A percentile compares a stretch with the other conserved stretches of the same genome.
Conservation (phyloP, 2,888 invertebrate species). For the Epinotia brunnichana region DNA sequence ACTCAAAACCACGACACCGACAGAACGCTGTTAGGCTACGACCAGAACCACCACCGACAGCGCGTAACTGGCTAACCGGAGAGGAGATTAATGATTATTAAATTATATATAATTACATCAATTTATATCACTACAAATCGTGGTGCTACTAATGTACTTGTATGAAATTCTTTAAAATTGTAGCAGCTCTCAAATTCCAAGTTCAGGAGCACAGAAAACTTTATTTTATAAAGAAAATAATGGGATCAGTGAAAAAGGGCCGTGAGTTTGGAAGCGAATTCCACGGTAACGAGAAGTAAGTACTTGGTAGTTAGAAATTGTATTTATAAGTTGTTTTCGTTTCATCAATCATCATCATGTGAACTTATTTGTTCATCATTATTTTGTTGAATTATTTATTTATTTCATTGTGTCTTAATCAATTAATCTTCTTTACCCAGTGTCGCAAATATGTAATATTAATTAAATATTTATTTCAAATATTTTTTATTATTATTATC, state of each 20-base stretch:
- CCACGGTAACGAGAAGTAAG: constrained; percentile 53
- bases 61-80: not conserved
- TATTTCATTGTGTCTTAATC: too few relatives aligned
- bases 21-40: too few relatives aligned
- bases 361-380: not conserved
- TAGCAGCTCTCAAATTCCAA: not conserved
- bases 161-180: constrained; percentile 13
- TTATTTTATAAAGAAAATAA: constrained; percentile 16
- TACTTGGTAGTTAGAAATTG: not conserved
- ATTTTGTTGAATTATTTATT: too few relatives aligned
- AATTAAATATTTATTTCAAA: too few relatives aligned
- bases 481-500: too few relatives aligned
- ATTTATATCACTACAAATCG: not conserved
- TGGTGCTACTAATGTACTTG: not conserved
- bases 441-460: too few relatives aligned
- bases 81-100: too few relatives aligned
- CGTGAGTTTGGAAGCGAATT: constrained; percentile 52
- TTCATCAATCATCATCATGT: not conserved
- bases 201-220: not conserved
- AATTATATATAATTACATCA: too few relatives aligned
- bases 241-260: constrained; percentile 44
- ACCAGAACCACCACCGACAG: not conserved
- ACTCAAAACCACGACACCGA: not conserved
- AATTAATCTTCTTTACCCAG: too few relatives aligned
- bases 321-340: too few relatives aligned